Base-by-base conservation (phyloP, 2,888 invertebrate genomes). In the Spilosoma lubricipeda region DNA sequence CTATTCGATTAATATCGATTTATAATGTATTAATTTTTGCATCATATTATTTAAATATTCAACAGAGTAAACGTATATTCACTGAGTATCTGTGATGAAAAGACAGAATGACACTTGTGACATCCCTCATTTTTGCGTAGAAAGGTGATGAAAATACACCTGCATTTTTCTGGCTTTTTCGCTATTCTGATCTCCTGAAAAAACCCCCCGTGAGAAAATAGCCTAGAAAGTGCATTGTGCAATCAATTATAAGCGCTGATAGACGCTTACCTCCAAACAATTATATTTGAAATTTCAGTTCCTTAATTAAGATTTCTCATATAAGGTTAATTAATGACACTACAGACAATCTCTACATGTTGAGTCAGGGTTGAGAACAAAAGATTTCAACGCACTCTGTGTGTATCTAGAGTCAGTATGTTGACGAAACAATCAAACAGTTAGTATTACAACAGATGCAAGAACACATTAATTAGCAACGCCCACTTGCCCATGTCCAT, bases 301-400 rank as follows among this genome's bases (percentile, higher is more conserved):
- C 23, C 23, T 56, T 56, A 56, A 56, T 56, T 56, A 20, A n/a
- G n/a, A 11, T 23, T 42, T 42, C n/a, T 67, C 39, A 66, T 56
- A 56, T 56, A n/a, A 56, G 52, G 52, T 56, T 56, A 56, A 56
- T 56, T 56, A 63, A 63, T 63, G 63, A 63, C 63, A 18, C 27
- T 8, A 30, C 30, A 27, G 13, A 63, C 63, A 63, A 30, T 63
- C 59, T 27, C 64, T 23, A 66, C 39, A 23, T 11, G 65, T 66
- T 36, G 39, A 69, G 20, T 48, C 36, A 36, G 15, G 48, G 18
- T n/a, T 15, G 15, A 33, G 70, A 74, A 74, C 74, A 74, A 74
- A 74, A 74, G 74, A 74, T 39, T 67, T 70, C 33, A 74, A 74
- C 74, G 74, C 74, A 67, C 36, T 70, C 39, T 33, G 45, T 11